Evolutionary conservation across 2,888 invertebrate genomes (phyloP).

Genomic region (Eupithecia pulchellata): DNA sequence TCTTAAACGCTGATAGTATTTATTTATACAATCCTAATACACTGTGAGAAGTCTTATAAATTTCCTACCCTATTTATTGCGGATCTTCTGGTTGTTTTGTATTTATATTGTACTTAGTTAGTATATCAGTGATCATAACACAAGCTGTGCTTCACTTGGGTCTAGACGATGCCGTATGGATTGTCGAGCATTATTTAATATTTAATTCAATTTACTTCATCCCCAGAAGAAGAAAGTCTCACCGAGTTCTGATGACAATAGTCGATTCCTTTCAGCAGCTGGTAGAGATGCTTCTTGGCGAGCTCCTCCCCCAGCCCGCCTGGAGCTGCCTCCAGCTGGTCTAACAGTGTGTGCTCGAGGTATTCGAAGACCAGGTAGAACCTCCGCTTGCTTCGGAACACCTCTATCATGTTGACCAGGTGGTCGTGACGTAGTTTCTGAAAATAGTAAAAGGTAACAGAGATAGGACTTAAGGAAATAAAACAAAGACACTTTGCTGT

Average conservation of each 20-base stretch:
- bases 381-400: slow-evolving; percentile 92
- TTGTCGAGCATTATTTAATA: too few relatives aligned
- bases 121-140: too few relatives aligned
- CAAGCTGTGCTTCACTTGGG: too few relatives aligned
- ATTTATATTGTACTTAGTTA: too few relatives aligned
- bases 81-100: too few relatives aligned
- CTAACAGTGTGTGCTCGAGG: slow-evolving; percentile 93
- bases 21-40: too few relatives aligned
- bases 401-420: slow-evolving; percentile 94
- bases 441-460: slow-evolving; percentile 25
- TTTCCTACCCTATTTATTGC: too few relatives aligned
- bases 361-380: slow-evolving; percentile 96
- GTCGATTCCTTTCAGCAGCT: slow-evolving; percentile 91
- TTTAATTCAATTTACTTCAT: too few relatives aligned
- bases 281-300: slow-evolving; percentile 91
- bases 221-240: slow-evolving; percentile 50
- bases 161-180: too few relatives aligned
- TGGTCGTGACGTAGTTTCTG: slow-evolving; percentile 95
- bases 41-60: too few relatives aligned
- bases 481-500: too few relatives aligned
- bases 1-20: too few relatives aligned
- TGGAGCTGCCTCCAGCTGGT: slow-evolving; percentile 91
- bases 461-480: not conserved
- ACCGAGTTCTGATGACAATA: slow-evolving; percentile 95
- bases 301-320: slow-evolving; percentile 90